Conservation (phyloP, 2,888 invertebrate species). For the Sinentomon sp. region DNA sequence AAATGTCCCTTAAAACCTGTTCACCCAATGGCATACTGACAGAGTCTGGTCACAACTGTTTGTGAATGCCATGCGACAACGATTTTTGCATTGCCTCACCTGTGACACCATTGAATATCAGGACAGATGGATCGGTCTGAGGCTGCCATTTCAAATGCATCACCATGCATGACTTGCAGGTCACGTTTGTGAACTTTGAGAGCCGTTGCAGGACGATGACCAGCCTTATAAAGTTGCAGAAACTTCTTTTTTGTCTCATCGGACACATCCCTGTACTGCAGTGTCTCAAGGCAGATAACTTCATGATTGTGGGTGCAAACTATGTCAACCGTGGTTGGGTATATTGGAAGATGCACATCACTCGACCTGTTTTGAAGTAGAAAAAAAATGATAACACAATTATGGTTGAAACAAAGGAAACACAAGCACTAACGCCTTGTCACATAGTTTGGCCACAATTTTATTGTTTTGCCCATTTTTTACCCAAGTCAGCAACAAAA, state of each 20-base stretch:
- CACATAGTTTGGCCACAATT: too few relatives aligned
- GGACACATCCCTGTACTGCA: not conserved
- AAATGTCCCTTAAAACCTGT: too few relatives aligned
- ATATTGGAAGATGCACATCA: not conserved
- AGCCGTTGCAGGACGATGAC: not conserved
- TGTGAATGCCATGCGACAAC: too few relatives aligned
- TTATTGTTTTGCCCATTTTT: too few relatives aligned
- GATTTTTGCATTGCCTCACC: too few relatives aligned
- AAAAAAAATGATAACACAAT: too few relatives aligned
- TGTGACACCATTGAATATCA: not conserved
- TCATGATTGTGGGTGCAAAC: not conserved
- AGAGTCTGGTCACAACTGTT: too few relatives aligned
- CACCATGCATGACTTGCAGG: not conserved
- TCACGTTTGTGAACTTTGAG: not conserved
- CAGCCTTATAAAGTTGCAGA: slow-evolving; percentile 1
- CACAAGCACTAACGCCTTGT: too few relatives aligned
- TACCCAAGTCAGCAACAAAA: too few relatives aligned
- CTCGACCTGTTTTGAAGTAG: not conserved
- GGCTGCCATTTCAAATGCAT: not conserved
- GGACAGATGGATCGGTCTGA: not conserved
- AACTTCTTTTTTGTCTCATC: not conserved
- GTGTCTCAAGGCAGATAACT: not conserved
- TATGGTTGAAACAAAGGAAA: too few relatives aligned
- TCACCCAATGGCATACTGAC: too few relatives aligned
- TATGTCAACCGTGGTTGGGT: not conserved